Percentiles rank a stretch among this genome's conserved stretches.
phyloP scores from a whole-genome alignment of 2,113 vertebrate species.

The Phainopepla nitens region DNA sequence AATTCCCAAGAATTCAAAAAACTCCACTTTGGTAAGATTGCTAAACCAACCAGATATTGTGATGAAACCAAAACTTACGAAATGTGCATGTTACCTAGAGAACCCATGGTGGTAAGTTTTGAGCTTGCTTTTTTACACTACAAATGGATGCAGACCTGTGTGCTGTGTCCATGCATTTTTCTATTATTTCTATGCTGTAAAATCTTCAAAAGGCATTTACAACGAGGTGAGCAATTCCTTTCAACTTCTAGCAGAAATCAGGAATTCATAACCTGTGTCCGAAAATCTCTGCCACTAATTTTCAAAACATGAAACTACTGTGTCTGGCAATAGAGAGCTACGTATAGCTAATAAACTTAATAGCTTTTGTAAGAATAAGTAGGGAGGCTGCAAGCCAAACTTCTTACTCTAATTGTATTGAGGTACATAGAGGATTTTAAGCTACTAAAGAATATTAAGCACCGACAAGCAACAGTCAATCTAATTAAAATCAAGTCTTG shows the following conservation, averaged over 20 bases:
- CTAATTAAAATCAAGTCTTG: neutral
- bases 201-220: neutral
- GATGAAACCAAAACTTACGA: neutral
- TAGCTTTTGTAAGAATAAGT: neutral
- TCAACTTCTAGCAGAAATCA: neutral
- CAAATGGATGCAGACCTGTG: neutral
- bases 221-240: neutral
- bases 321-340: neutral
- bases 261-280: neutral
- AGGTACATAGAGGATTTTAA: neutral
- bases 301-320: neutral
- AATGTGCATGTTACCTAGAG: neutral
- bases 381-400: neutral
- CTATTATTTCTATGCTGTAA: neutral
- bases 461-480: neutral
- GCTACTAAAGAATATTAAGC: neutral
- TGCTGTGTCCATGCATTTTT: neutral
- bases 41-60: neutral
- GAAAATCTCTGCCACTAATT: neutral
- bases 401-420: neutral
- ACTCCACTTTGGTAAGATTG: neutral
- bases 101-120: neutral
- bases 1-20: neutral
- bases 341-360: neutral
- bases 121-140: neutral